Evolutionary conservation across 1,140 invertebrate genomes (phyloP), one percentile per base, ranked within the genome.

Genomic region (Thaumatotibia leucotreta): DNA sequence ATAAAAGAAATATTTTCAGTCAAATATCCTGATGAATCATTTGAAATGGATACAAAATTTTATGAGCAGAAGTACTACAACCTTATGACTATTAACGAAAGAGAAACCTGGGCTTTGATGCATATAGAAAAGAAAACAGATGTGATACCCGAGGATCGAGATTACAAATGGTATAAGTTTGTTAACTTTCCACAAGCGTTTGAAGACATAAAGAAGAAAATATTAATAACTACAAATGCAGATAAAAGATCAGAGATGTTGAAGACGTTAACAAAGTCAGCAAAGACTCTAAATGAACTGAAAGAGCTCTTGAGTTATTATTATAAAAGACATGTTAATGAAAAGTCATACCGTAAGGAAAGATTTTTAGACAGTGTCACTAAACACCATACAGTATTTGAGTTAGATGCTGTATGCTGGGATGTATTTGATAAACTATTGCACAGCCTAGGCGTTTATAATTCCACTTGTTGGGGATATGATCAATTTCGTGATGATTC

Each of bases 281-380:
- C 74, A 23, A 79, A 69, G 67, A 74, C 64, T 61, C 65, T 83
- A 63, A 29, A 63, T 8, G 74, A 88, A 27, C 61, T 84, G 17
- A 73, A 76, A 62, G 75, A 39, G 11, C 32, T 85, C 4, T 69
- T 85, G 1, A 66, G 67, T 33, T 84, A 88, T 71, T 88, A 78
- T 69, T 79, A 82, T 65, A 67, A 84, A 5, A 75, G 81, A 68
- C 79, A 81, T 72, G 63, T 78, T 4, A 88, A 88, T 70, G 85
- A 86, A 70, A 54, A 6, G 9, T 65, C 49, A 61, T 24, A 62
- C 20, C 32, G 63, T 2, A 86, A 86, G 75, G 67, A 79, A 67
- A 20, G 45, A 11, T 84, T 86, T 54, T 52, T 88, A 33, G 58
- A 76, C 2, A 67, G 69, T 27, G 54, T 84, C 39, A 33, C 77